Base-by-base conservation (phyloP, 2,888 invertebrate species). In the Dynastes maya region DNA sequence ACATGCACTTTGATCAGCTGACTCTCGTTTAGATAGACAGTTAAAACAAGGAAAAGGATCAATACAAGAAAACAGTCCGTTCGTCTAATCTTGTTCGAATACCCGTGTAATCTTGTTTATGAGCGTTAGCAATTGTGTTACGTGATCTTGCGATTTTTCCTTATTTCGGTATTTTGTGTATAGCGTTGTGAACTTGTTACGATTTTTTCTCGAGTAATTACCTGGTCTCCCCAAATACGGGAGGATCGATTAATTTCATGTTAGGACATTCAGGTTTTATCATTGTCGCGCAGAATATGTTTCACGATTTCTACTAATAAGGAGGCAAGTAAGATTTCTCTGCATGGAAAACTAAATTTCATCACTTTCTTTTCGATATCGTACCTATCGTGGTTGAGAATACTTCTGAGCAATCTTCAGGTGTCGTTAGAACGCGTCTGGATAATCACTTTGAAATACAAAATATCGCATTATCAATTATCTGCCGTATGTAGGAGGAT, bases 1-100 rank as follows among this genome's bases (percentile, higher is more conserved):
- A 61, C 45, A 61, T 45, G 61, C 45, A n/a, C 61, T 61, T 61
- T 27, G 29, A 61, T 74, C 72, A 74, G 72, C 61, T 74, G 72
- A 74, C 61, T 40, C 61, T 74, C 40, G 27, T 27, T 22, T 61
- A 74, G 8, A 40, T 40, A 61, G 53, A 32, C 71, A n/a, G 22
- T 13, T 27, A 45, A 37, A 65, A 9, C 29, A 29, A 13, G 63
- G 45, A 74, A 72, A 61, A 74, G 27, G 3, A 63, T 32, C 68
- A 68, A 51, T 45, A 61, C 61, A 61, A 74, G 55, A 71, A 74
- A 45, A 49, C 4, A 22, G 29, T 22, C 4, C 53, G 29, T 11
- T 45, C 45, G 32, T 55, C 29, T 55, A 53, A 71, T 71, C 58
- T 72, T 16, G 72, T 58, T 37, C 58, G 22, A 45, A 40, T 53